Conservation (phyloP, 2,113 vertebrate genomes). For the Sorex araneus region DNA sequence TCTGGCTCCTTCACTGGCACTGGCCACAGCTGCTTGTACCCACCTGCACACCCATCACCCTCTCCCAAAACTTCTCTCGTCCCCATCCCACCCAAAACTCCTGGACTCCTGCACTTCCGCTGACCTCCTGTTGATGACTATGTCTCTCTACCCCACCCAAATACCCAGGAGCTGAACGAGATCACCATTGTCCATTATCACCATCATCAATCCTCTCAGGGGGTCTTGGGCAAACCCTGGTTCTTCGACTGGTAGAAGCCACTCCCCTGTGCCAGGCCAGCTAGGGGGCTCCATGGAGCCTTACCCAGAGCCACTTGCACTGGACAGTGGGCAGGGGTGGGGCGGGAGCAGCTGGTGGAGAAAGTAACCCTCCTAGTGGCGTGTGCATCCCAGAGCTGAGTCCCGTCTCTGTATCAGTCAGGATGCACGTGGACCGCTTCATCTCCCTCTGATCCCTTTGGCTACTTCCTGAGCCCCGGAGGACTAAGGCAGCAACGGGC, state of each 20-base stretch:
- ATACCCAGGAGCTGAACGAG: no score
- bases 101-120: no score
- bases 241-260: not conserved
- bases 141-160: not conserved
- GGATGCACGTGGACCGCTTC: constrained; percentile 48
- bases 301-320: not conserved
- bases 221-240: not conserved
- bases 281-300: not conserved
- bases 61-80: not conserved
- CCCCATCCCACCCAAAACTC: not conserved
- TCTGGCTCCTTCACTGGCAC: no score
- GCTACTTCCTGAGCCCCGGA: constrained; percentile 57
- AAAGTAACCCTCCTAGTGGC: not conserved
- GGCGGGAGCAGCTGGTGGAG: not conserved
- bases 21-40: no score
- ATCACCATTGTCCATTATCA: not conserved
- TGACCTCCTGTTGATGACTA: not conserved
- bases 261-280: not conserved
- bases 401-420: not conserved
- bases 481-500: not conserved
- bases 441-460: constrained; percentile 47
- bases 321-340: no score
- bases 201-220: not conserved
- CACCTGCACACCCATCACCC: no score
- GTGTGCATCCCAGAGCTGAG: not conserved